Percentiles rank a stretch among this genome's conserved stretches.
These are phyloP conservation scores for Bruchidius siliquastri DNA, from an alignment of 2,888 invertebrate species.

Conservation along the genomic window DNA sequence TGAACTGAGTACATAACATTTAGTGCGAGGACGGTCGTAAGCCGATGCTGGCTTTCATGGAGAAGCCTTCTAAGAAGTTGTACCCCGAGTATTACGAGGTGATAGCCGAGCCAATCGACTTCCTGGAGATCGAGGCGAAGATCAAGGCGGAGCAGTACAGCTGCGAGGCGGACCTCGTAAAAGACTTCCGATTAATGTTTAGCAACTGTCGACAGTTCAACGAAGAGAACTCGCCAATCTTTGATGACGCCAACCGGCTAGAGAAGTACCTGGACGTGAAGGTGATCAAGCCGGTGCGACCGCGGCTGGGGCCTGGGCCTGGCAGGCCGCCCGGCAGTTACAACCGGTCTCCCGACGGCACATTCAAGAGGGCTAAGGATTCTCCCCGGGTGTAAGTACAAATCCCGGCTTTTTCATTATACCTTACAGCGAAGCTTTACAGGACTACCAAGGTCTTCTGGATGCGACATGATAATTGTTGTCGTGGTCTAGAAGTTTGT, in stretches of 20 bases:
- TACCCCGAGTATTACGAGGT: conserved; percentile 96
- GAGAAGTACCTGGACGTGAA: conserved; percentile 82
- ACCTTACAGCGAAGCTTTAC: neutral
- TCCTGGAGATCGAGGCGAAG: conserved; percentile 87
- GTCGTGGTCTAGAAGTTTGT: too few relatives aligned
- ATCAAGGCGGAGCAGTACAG: conserved; percentile 82
- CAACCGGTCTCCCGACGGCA: conserved; percentile 42
- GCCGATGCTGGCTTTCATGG: conserved; percentile 90
- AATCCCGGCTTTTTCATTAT: neutral
- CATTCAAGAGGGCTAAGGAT: conserved; percentile 46
- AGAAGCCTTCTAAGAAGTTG: conserved; percentile 89
- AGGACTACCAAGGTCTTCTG: too few relatives aligned
- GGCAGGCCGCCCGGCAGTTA: neutral
- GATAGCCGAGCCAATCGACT: conserved; percentile 90
- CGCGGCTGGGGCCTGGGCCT: neutral
- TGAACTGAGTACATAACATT: too few relatives aligned
- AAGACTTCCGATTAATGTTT: conserved; percentile 92
- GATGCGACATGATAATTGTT: too few relatives aligned
- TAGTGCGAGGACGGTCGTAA: conserved; percentile 73
- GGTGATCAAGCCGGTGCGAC: conserved; percentile 54
- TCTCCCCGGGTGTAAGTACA: conserved; percentile 43
- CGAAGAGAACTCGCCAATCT: conserved; percentile 92
- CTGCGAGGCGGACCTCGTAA: conserved; percentile 77
- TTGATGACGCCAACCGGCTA: conserved; percentile 86
- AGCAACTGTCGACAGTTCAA: conserved; percentile 95